Conservation (phyloP, 2,888 invertebrate genomes). For the Leuctra nigra region DNA sequence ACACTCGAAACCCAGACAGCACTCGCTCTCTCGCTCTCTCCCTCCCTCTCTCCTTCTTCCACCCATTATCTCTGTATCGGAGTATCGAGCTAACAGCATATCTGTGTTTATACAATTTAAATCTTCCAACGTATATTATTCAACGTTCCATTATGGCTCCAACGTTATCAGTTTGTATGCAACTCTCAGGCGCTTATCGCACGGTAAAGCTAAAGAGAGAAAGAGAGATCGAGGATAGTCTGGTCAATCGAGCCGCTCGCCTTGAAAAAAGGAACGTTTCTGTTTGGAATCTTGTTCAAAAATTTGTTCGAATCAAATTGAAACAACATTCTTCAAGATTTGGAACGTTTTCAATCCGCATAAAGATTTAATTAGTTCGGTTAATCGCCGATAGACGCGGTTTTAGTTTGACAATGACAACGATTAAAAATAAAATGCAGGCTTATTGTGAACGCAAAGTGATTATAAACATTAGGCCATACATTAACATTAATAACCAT, state of each 20-base stretch:
- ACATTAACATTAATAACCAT: too few relatives aligned
- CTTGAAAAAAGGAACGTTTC: slow-evolving; percentile 7
- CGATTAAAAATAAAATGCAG: too few relatives aligned
- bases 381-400: too few relatives aligned
- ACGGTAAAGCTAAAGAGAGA: not conserved
- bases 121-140: slow-evolving; percentile 7
- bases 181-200: slow-evolving; percentile 7
- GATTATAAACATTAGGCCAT: too few relatives aligned
- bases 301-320: slow-evolving; percentile 9
- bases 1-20: not conserved
- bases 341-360: too few relatives aligned
- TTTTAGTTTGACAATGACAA: too few relatives aligned
- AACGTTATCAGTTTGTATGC: not conserved
- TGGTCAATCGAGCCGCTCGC: slow-evolving; percentile 5
- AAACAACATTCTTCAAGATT: slow-evolving; percentile 7
- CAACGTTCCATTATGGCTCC: not conserved
- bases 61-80: slow-evolving; percentile 6
- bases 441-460: too few relatives aligned
- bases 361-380: too few relatives aligned
- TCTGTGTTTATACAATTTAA: not conserved
- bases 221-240: not conserved
- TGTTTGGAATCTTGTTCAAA: slow-evolving; percentile 11
- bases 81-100: slow-evolving; percentile 7
- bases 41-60: not conserved
- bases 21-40: too few relatives aligned